Percentiles rank a stretch among this genome's conserved stretches.
Conservation (phyloP, 1,140 invertebrate genomes). For the Ceratina japonica region DNA sequence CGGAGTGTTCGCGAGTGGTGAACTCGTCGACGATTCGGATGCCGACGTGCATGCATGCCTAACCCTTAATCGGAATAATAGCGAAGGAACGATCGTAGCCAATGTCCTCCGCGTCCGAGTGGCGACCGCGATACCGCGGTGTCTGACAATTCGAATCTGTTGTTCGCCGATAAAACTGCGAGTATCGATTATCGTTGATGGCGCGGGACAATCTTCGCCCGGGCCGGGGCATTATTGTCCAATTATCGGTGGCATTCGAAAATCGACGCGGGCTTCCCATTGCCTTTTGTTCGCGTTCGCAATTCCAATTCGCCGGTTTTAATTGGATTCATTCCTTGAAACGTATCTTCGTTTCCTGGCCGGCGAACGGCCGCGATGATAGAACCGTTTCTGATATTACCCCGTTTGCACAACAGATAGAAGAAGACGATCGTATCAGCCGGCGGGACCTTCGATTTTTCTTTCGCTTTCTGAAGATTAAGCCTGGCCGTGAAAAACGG, state of each 20-base stretch:
- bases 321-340: conserved; percentile 32
- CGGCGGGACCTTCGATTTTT: conserved; percentile 14
- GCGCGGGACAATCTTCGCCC: conserved; percentile 4
- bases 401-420: not conserved
- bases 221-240: conserved; percentile 27
- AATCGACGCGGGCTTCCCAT: conserved; percentile 26
- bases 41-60: not conserved
- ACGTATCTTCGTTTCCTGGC: conserved; percentile 30
- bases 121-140: not conserved
- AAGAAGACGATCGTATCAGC: not conserved
- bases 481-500: not conserved
- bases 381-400: not conserved
- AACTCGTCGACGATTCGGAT: not conserved
- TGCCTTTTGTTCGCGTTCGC: conserved; percentile 14
- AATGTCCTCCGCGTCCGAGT: not conserved
- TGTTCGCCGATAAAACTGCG: conserved; percentile 4
- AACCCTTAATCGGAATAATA: conserved; percentile 5
- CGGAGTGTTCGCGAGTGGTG: no score
- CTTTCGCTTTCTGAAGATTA: not conserved
- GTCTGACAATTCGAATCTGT: not conserved
- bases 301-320: conserved; percentile 11
- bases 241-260: conserved; percentile 37
- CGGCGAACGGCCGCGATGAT: not conserved
- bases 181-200: conserved; percentile 31
- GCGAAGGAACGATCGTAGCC: not conserved